Evolutionary conservation across 2,113 vertebrate genomes (phyloP), one percentile per base, ranked within the genome.

Genomic region (Meles meles): DNA sequence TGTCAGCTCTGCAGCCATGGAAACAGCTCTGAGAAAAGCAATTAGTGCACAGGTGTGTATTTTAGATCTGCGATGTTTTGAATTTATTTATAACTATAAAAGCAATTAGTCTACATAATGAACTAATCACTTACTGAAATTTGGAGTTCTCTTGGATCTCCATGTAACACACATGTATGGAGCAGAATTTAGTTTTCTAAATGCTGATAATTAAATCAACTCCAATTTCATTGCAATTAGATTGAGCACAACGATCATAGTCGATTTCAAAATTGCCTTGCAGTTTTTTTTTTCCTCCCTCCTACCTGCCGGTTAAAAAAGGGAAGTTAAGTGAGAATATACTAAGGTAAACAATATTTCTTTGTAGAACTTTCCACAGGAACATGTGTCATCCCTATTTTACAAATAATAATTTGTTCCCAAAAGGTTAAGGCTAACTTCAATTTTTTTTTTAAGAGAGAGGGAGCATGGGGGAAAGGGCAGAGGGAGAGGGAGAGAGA

Each of bases 1-100:
- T 1, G 77, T 39, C 94, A 65, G 47, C 84, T 87, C 97, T 11
- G 95, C 89, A 86, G 87, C 96, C 97, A 97, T 97, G 95, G 97
- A 96, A 98, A 98, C 96, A 1, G 93, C 87, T 69, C 97, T 93
- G 80, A 2, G 96, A 76, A 85, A 97, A 93, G 95, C 97, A 97
- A 96, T 97, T 96, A 97, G 96, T 14, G 76, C 97, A 93, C 98
- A 98, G 98, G 98, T 98, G 98, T 97, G 92, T 72, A 5, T 93
- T 88, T 87, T 29, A 85, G 92, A 44, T 47, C 83, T 7, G 90
- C 0, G 44, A 29, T 81, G 47, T 83, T 94, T 79, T 4, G 63
- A 83, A 96, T 94, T 97, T 98, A 98, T 97, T 98, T 97, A 97
- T 96, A 95, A 93, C 95, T 90, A 92, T 90, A 95, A 96, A 97